phyloP scores from a whole-genome alignment of 2,888 invertebrate genomes.

The Protophormia terraenovae region DNA sequence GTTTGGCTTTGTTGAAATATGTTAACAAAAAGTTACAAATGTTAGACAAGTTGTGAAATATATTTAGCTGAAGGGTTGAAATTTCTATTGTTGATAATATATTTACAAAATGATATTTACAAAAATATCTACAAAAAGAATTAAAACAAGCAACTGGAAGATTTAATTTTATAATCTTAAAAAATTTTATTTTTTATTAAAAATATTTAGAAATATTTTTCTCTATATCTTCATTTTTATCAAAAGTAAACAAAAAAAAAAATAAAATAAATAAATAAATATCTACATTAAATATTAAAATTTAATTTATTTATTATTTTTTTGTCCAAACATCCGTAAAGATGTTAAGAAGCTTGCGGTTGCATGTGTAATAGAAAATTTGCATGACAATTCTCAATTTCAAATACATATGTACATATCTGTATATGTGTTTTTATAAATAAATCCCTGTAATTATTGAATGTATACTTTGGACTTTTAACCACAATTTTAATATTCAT shows the following conservation, averaged over 20 bases:
- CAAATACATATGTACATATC: neutral
- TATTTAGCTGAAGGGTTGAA: neutral
- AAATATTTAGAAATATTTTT: no score
- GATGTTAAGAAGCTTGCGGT: slow-evolving; percentile 2
- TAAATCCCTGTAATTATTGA: neutral
- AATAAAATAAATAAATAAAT: neutral
- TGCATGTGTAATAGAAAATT: neutral
- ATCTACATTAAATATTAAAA: neutral
- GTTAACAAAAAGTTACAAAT: neutral
- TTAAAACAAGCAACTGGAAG: no score
- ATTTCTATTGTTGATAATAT: neutral
- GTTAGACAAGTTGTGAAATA: no score
- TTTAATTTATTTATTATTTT: neutral
- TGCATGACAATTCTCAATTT: neutral
- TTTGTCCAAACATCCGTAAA: neutral
- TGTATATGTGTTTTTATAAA: neutral
- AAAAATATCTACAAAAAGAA: no score
- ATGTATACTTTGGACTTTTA: neutral
- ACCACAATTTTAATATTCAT: slow-evolving; percentile 33
- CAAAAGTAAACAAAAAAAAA: no score
- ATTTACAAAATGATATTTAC: no score
- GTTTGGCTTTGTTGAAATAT: neutral
- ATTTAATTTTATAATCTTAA: no score
- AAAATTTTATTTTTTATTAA: no score
- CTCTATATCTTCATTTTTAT: no score